Evolutionary conservation across 2,113 vertebrate species (phyloP).

Genomic region (Mesitornis unicolor): DNA sequence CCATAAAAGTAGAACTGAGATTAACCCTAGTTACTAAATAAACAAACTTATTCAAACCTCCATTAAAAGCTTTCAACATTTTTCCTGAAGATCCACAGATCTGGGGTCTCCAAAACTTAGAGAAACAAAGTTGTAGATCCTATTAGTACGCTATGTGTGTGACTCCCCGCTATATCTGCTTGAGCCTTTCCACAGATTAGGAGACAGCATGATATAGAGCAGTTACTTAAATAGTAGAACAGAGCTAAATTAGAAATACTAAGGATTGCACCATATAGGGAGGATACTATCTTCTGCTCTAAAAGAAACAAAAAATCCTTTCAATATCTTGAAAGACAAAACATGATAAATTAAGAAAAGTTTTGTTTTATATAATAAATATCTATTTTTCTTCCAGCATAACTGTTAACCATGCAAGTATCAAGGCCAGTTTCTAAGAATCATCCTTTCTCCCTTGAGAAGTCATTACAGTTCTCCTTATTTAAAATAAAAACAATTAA

Average conservation of each 20-base stretch:
- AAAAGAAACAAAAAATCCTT: background rate
- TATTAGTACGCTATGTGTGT: background rate
- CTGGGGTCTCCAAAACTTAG: background rate
- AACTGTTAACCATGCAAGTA: background rate
- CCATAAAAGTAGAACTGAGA: background rate
- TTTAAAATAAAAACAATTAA: background rate
- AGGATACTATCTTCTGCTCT: background rate
- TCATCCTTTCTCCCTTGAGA: background rate
- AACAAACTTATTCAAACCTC: background rate
- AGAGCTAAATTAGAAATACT: background rate
- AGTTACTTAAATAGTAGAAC: background rate
- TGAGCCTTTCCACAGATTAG: background rate
- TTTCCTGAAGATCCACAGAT: background rate
- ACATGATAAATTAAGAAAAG: background rate
- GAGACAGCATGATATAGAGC: background rate
- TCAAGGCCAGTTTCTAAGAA: background rate
- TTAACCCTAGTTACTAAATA: background rate
- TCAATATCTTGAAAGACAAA: background rate
- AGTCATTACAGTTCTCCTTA: background rate
- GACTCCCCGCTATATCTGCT: background rate
- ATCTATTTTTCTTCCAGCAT: background rate
- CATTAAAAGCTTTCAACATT: background rate
- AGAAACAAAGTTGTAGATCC: background rate
- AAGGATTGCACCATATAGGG: background rate
- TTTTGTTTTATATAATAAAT: background rate